A percentile compares a stretch with the other conserved stretches of the same genome.
phyloP scores from a whole-genome alignment of 2,113 vertebrate species.

The Oryzias celebensis region DNA sequence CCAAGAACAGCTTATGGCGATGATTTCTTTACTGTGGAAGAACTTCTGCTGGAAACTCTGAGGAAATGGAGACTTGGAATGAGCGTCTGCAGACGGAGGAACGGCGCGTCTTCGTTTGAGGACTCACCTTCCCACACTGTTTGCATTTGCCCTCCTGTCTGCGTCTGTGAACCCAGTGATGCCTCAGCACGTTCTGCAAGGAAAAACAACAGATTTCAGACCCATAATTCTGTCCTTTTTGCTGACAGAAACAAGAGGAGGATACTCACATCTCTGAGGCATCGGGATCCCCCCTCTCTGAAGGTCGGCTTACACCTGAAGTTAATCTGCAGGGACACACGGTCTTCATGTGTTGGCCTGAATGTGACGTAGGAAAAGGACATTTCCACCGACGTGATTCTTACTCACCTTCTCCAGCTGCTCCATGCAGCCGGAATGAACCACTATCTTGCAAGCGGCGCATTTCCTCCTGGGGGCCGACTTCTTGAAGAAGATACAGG shows the following conservation, averaged over 20 bases:
- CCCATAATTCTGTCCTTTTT: neutral
- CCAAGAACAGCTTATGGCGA: constrained; percentile 99
- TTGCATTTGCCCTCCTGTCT: constrained; percentile 96
- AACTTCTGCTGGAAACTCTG: constrained; percentile 99
- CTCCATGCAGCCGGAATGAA: constrained; percentile 92
- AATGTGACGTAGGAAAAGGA: too few relatives aligned
- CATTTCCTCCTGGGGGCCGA: constrained; percentile 94
- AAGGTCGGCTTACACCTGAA: constrained; percentile 98
- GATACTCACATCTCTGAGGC: constrained; percentile 88
- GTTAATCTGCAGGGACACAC: constrained; percentile 86
- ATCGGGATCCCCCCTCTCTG: constrained; percentile 90
- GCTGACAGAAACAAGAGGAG: neutral
- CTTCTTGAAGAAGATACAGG: constrained; percentile 83
- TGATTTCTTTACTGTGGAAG: constrained; percentile 98
- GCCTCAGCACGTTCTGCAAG: constrained; percentile 87
- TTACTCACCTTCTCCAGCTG: constrained; percentile 90
- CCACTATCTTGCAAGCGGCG: constrained; percentile 95
- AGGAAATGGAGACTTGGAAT: constrained; percentile 23
- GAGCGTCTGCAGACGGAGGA: neutral
- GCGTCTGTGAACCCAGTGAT: constrained; percentile 97
- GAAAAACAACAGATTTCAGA: neutral
- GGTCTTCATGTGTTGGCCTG: neutral
- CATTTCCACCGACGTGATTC: neutral
- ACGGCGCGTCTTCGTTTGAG: constrained; percentile 14
- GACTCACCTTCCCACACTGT: constrained; percentile 93